Evolutionary conservation across 2,113 vertebrate genomes (phyloP).

Genomic region (Sitta europaea): DNA sequence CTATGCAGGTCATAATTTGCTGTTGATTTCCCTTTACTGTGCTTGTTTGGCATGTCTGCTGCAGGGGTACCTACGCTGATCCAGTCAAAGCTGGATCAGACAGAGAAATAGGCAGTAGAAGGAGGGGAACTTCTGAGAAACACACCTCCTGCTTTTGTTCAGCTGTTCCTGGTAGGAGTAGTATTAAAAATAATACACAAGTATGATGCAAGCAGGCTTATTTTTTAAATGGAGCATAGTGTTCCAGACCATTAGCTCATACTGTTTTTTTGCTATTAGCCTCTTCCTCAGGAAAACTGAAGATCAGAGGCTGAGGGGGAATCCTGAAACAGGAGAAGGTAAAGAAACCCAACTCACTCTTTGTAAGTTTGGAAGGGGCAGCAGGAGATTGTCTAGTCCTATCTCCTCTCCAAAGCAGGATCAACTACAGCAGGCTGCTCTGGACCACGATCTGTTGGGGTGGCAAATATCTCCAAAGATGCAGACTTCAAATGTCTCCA

Average conservation of each 20-base stretch:
- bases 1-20: not conserved
- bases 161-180: not conserved
- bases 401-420: not conserved
- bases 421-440: not conserved
- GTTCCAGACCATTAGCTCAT: not conserved
- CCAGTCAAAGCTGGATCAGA: not conserved
- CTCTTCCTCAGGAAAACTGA: not conserved
- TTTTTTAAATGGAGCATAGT: not conserved
- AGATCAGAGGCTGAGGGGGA: not conserved
- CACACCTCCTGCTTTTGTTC: not conserved
- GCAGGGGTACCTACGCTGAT: not conserved
- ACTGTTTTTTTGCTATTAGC: not conserved
- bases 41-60: not conserved
- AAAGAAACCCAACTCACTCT: not conserved
- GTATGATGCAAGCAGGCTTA: not conserved
- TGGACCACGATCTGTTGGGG: rapidly evolving
- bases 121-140: not conserved
- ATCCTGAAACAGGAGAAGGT: not conserved
- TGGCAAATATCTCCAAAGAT: not conserved
- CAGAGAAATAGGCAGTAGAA: not conserved
- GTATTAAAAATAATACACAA: not conserved
- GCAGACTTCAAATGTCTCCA: not conserved
- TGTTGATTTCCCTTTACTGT: not conserved
- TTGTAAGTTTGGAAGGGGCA: not conserved
- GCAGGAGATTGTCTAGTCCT: not conserved